Conservation (phyloP, 2,888 invertebrate genomes). For the Mechanitis mazaeus region DNA sequence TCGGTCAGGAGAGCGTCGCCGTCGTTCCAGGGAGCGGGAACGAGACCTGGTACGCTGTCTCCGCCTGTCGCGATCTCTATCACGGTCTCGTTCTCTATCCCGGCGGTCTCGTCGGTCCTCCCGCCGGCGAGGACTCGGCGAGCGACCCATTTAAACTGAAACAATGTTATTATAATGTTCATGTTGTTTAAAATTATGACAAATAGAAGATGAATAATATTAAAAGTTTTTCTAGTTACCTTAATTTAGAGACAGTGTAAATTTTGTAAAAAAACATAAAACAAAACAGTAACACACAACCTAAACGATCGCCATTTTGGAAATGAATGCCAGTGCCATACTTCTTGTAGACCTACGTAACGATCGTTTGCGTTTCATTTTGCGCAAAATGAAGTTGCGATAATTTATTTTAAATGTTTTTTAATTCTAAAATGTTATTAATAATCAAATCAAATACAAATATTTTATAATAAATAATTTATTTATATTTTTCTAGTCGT, state of each 20-base stretch:
- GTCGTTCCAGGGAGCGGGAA: constrained; percentile 62
- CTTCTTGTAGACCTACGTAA: constrained; percentile 29
- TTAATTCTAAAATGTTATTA: too few species aligned
- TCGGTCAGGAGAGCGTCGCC: constrained; percentile 67
- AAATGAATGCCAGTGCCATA: constrained; percentile 35
- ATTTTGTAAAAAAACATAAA: constrained; percentile 54
- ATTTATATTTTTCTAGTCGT: too few species aligned
- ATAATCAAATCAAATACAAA: too few species aligned
- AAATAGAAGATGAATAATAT: not conserved
- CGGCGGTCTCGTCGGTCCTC: constrained; percentile 51
- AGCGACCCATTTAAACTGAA: constrained; percentile 62
- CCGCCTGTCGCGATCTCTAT: constrained; percentile 62
- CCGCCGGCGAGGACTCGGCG: constrained; percentile 71
- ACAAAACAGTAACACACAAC: constrained; percentile 57
- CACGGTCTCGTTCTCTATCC: constrained; percentile 48
- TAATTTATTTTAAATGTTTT: too few species aligned
- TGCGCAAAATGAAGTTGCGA: not conserved
- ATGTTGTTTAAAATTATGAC: constrained; percentile 14
- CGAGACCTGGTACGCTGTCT: constrained; percentile 62
- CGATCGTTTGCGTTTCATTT: constrained; percentile 38
- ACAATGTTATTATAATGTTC: constrained; percentile 23
- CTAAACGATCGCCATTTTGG: constrained; percentile 68
- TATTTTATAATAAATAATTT: too few species aligned
- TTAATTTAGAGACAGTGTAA: constrained; percentile 57
- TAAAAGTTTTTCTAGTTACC: constrained; percentile 40